phyloP scores from a whole-genome alignment of 92 coral and sea anemone genomes.

The Scolanthus callimorphus region DNA sequence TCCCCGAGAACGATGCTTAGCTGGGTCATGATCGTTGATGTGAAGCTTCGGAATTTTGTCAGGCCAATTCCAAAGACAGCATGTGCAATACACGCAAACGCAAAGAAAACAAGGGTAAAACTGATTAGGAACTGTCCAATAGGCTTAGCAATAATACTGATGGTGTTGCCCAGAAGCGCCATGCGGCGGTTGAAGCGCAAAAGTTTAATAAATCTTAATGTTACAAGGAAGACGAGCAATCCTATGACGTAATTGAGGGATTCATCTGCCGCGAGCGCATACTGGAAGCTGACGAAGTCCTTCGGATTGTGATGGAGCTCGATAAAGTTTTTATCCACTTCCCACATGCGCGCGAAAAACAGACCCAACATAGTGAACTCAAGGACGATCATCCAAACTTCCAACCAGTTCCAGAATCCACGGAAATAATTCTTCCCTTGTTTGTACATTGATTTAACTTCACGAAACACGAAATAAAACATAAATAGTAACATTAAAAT shows the following conservation, averaged over 20 bases:
- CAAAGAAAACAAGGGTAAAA: conserved; percentile 58
- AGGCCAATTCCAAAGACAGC: conserved; percentile 52
- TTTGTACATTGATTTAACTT: conserved; percentile 66
- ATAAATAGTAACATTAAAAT: conserved; percentile 62
- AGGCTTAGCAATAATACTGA: conserved; percentile 70
- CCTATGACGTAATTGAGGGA: conserved; percentile 65
- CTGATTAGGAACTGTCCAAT: conserved; percentile 59
- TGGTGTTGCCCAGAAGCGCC: conserved; percentile 79
- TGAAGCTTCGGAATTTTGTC: conserved; percentile 42
- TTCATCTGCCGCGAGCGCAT: conserved; percentile 82
- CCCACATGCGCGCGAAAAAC: conserved; percentile 74
- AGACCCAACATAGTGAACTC: conserved; percentile 61
- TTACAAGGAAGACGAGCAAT: conserved; percentile 71
- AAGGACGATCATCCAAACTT: conserved; percentile 56
- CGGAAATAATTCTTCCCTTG: conserved; percentile 57
- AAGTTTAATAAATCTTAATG: conserved; percentile 68
- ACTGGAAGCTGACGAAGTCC: conserved; percentile 89
- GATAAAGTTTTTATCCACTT: conserved; percentile 69
- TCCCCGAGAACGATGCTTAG: conserved; percentile 78
- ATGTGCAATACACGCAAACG: conserved; percentile 60
- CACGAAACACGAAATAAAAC: conserved; percentile 85
- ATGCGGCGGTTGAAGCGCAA: conserved; percentile 77
- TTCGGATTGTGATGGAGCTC: conserved; percentile 82
- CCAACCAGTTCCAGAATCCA: conserved; percentile 97
- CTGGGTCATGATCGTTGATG: conserved; percentile 63